A percentile compares a stretch with the other conserved stretches of the same genome.
phyloP scores from a whole-genome alignment of 2,888 invertebrate species.

The Cheilosia vulpina region DNA sequence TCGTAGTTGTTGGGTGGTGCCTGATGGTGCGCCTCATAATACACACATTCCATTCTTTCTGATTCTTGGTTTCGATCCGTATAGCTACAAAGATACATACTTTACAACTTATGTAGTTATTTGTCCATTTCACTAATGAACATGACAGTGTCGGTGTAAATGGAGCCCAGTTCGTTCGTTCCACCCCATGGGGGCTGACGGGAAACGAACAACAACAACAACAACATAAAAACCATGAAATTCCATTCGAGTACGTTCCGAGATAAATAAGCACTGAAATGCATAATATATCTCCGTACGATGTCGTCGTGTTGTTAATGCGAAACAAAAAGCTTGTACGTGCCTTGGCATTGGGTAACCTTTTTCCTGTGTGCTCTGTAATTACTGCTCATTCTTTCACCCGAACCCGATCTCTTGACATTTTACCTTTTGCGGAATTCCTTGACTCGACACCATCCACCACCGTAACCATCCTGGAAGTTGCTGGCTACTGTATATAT shows the following conservation, averaged over 20 bases:
- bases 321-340: slow-evolving; percentile 56
- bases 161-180: slow-evolving; percentile 5
- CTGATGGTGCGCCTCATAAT: slow-evolving; percentile 4
- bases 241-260: slow-evolving; percentile 47
- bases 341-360: slow-evolving; percentile 50
- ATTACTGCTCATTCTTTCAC: slow-evolving; percentile 38
- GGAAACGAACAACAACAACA: neutral
- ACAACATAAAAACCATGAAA: slow-evolving; percentile 39
- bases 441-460: slow-evolving; percentile 31
- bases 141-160: slow-evolving; percentile 37
- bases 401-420: slow-evolving; percentile 55
- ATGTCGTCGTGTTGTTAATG: slow-evolving; percentile 26
- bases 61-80: slow-evolving; percentile 19
- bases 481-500: neutral
- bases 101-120: slow-evolving; percentile 55
- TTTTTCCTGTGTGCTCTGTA: slow-evolving; percentile 40
- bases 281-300: slow-evolving; percentile 22
- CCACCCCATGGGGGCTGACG: slow-evolving; percentile 4
- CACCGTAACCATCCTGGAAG: slow-evolving; percentile 9
- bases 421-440: slow-evolving; percentile 59
- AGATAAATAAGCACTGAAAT: slow-evolving; percentile 38
- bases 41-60: slow-evolving; percentile 64
- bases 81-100: slow-evolving; percentile 62
- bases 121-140: slow-evolving; percentile 73
- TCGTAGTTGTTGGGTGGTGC: slow-evolving; percentile 29